Percentiles rank a stretch among this genome's conserved stretches.
These are phyloP conservation scores for Elachura formosa DNA, from an alignment of 2,113 vertebrate species.

Conservation along the genomic window DNA sequence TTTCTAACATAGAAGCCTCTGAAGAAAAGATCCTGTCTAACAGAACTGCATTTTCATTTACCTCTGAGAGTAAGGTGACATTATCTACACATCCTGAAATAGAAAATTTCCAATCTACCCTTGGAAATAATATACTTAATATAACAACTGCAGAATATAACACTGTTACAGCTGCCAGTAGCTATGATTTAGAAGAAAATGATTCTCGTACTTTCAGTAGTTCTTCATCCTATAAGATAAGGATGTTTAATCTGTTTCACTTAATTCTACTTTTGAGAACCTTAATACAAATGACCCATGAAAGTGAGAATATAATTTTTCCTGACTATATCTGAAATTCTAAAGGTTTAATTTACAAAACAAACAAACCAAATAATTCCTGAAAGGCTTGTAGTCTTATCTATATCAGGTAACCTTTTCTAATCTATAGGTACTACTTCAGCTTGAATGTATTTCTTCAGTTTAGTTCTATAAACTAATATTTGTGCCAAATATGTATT, in stretches of 20 bases:
- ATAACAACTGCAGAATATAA: background rate
- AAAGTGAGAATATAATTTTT: background rate
- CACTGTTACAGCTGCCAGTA: background rate
- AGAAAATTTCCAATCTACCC: conserved; percentile 2
- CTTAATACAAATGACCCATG: background rate
- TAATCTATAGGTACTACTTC: background rate
- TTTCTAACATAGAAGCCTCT: conserved; percentile 15
- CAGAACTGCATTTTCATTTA: conserved; percentile 5
- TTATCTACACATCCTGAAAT: background rate
- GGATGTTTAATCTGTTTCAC: background rate
- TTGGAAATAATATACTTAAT: background rate
- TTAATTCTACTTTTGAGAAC: conserved; percentile 13
- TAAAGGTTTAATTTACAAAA: background rate
- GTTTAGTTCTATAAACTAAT: conserved; percentile 52
- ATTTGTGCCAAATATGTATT: background rate
- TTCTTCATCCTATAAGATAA: background rate
- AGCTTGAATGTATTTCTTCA: background rate
- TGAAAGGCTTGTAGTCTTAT: background rate
- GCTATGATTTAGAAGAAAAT: background rate
- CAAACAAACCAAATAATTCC: background rate
- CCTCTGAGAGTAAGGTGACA: background rate
- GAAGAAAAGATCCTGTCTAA: conserved; percentile 21
- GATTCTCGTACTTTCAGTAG: background rate
- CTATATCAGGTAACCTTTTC: conserved; percentile 5
- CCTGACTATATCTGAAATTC: background rate